These are phyloP conservation scores for Gallinago stenura DNA, from an alignment of 2,797 vertebrate genomes.

Conservation along the genomic window DNA sequence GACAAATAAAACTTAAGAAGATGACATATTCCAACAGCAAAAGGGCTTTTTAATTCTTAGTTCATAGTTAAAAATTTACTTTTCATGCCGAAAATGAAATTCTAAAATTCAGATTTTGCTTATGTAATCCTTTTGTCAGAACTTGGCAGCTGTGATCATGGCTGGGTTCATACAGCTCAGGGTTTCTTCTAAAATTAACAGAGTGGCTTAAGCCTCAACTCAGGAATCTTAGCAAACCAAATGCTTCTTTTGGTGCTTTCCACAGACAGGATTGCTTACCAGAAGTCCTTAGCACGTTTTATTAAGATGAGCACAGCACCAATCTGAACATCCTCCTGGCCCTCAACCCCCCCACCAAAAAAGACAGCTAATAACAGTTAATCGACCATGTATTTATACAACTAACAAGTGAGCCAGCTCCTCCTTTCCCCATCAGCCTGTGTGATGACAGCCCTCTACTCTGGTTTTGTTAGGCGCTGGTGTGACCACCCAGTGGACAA, in stretches of 20 bases:
- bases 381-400: background rate
- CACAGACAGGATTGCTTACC: background rate
- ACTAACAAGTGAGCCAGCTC: background rate
- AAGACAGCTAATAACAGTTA: background rate
- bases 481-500: no score
- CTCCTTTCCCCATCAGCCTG: background rate
- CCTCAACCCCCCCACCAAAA: rapidly evolving
- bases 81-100: background rate
- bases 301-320: background rate
- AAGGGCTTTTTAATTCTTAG: background rate
- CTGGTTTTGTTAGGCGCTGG: background rate
- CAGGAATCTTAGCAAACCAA: background rate
- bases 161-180: background rate
- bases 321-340: no score
- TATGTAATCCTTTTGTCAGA: background rate
- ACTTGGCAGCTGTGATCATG: background rate
- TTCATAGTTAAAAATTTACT: background rate
- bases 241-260: background rate
- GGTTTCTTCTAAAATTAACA: background rate
- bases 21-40: background rate
- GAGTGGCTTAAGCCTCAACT: background rate
- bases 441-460: background rate
- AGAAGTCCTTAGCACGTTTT: background rate
- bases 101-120: background rate
- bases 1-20: background rate